A percentile compares a stretch with the other conserved stretches of the same genome.
Evolutionary conservation across 37 sponge, comb jelly and placozoan genomes (phyloP).

Genomic region (Ianthella basta): DNA sequence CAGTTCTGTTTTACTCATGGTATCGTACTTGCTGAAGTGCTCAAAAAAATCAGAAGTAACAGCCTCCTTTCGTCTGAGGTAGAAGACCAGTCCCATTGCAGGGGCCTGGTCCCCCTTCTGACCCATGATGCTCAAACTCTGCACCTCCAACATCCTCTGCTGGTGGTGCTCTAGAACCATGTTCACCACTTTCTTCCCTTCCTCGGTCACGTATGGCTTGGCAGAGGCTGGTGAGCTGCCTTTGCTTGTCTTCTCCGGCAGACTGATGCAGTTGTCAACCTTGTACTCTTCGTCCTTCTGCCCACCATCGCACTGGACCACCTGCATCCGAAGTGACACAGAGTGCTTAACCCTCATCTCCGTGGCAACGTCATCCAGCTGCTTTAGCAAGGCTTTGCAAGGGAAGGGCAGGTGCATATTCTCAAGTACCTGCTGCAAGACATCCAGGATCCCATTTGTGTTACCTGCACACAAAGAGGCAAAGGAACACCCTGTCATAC

Average conservation of each 20-base stretch:
- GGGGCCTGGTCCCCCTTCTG: constrained; percentile 26
- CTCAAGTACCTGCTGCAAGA: constrained; percentile 45
- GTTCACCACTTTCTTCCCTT: constrained; percentile 55
- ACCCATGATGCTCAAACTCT: background rate
- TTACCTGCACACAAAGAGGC: constrained; percentile 47
- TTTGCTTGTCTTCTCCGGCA: background rate
- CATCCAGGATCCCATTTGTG: constrained; percentile 66
- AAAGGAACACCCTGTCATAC: too few relatives aligned
- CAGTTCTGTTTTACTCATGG: constrained; percentile 1
- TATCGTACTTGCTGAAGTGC: background rate
- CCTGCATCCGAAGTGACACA: background rate
- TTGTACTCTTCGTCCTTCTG: constrained; percentile 19
- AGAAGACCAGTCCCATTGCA: background rate
- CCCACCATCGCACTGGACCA: constrained; percentile 10
- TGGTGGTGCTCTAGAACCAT: constrained; percentile 30
- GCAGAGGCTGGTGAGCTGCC: background rate
- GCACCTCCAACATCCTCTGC: background rate
- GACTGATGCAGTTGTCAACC: constrained; percentile 20
- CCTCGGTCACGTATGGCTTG: constrained; percentile 55
- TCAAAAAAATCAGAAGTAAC: background rate
- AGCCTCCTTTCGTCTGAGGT: background rate
- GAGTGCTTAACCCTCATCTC: constrained; percentile 50
- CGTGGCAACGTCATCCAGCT: constrained; percentile 36
- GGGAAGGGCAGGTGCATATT: constrained; percentile 4
- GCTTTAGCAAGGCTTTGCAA: constrained; percentile 33